These are phyloP conservation scores for Pontoporia blainvillei DNA, from an alignment of 2,113 vertebrate species.

Conservation along the genomic window DNA sequence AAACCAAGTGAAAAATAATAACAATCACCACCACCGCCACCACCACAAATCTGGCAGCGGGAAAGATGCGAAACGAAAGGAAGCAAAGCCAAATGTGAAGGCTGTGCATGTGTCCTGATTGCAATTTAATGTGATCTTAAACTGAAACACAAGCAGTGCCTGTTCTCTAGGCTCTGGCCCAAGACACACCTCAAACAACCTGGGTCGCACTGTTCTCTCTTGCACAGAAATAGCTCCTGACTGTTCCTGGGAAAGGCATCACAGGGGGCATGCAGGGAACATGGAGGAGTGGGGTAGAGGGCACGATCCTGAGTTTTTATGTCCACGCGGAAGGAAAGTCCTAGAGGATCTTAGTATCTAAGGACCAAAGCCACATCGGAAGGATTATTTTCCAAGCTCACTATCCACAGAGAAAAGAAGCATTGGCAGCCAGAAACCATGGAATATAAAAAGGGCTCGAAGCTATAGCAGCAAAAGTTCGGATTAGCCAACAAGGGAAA, in stretches of 20 bases:
- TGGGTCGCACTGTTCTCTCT: not conserved
- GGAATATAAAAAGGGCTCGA: not conserved
- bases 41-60: not conserved
- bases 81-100: not conserved
- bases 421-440: not conserved
- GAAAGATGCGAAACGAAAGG: not conserved
- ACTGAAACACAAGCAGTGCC: not conserved
- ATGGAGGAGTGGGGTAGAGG: not conserved
- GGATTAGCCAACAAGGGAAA: not conserved
- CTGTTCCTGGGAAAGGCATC: not conserved
- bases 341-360: not conserved
- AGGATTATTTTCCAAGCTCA: constrained; percentile 41
- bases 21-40: not conserved
- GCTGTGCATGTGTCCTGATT: not conserved
- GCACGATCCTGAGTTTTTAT: not conserved
- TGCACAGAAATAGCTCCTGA: not conserved
- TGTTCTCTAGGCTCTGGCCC: not conserved
- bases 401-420: not conserved
- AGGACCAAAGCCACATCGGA: not conserved
- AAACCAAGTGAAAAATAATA: not conserved
- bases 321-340: not conserved
- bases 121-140: not conserved
- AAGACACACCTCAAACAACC: not conserved
- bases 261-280: not conserved
- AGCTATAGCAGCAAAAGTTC: not conserved